These are phyloP conservation scores for Hirtodrosophila trivittata DNA, from an alignment of 2,888 invertebrate genomes.

Conservation along the genomic window DNA sequence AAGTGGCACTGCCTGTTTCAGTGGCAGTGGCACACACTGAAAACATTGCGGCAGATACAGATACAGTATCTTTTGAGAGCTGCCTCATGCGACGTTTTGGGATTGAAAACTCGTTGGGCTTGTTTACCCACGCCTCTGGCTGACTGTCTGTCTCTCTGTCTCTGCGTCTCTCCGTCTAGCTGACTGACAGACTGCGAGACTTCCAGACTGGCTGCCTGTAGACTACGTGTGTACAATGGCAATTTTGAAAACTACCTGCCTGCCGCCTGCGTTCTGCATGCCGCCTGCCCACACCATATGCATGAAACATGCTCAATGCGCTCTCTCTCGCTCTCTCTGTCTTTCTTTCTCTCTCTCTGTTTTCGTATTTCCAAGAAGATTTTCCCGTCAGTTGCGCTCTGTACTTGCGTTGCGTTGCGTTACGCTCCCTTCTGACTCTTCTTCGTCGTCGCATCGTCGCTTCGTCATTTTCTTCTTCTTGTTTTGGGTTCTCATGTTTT, in stretches of 20 bases:
- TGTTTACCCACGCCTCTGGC: constrained; percentile 62
- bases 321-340: constrained; percentile 1
- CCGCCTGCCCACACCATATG: constrained; percentile 51
- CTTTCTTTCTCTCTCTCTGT: constrained; percentile 18
- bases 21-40: constrained; percentile 52
- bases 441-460: neutral
- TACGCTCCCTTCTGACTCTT: constrained; percentile 10
- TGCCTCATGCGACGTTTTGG: constrained; percentile 15
- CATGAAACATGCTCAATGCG: constrained; percentile 40
- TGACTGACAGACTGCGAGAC: constrained; percentile 2
- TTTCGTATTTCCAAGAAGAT: constrained; percentile 28
- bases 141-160: constrained; percentile 17
- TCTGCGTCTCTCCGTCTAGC: constrained; percentile 7
- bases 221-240: constrained; percentile 23
- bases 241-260: constrained; percentile 30
- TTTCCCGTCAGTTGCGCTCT: constrained; percentile 35
- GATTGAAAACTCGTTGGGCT: constrained; percentile 65
- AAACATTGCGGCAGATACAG: constrained; percentile 56
- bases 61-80: constrained; percentile 40
- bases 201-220: constrained; percentile 6
- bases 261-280: constrained; percentile 9
- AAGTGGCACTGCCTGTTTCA: constrained; percentile 51
- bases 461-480: constrained; percentile 17
- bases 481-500: constrained; percentile 58
- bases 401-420: constrained; percentile 12